Evolutionary conservation across 2,888 invertebrate species (phyloP).

Genomic region (Lochmaea crataegi): DNA sequence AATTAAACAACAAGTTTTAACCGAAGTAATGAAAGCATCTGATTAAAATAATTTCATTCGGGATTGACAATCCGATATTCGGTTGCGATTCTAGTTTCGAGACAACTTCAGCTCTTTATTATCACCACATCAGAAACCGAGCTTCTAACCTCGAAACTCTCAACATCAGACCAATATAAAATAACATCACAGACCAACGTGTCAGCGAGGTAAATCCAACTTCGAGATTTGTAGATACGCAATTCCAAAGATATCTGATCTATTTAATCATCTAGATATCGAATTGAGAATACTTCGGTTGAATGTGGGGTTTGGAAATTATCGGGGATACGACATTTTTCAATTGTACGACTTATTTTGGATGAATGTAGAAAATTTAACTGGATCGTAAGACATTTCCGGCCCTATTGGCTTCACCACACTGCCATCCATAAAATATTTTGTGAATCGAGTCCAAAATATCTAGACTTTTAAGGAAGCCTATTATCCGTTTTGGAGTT

Average conservation of each 20-base stretch:
- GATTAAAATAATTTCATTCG: slow-evolving; percentile 10
- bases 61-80: slow-evolving; percentile 7
- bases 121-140: slow-evolving; percentile 17
- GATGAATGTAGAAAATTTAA: not conserved
- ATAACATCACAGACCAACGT: slow-evolving; percentile 15
- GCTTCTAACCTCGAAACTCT: slow-evolving; percentile 13
- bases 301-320: not conserved
- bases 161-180: slow-evolving; percentile 16
- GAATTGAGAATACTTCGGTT: slow-evolving; percentile 32
- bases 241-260: slow-evolving; percentile 47
- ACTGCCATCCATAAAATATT: too few relatives aligned
- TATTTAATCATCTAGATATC: slow-evolving; percentile 44
- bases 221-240: slow-evolving; percentile 40
- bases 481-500: too few relatives aligned
- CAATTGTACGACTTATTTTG: not conserved
- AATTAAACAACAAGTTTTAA: not conserved
- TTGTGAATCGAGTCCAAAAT: too few relatives aligned
- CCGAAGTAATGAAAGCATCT: not conserved
- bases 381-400: not conserved
- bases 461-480: too few relatives aligned
- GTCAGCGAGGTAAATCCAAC: slow-evolving; percentile 13
- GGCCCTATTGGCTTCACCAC: too few relatives aligned
- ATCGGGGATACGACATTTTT: not conserved
- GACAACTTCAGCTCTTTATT: slow-evolving; percentile 8
- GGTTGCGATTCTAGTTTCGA: slow-evolving; percentile 8